phyloP scores from a whole-genome alignment of 2,888 invertebrate genomes.

The Diarsia mendica region DNA sequence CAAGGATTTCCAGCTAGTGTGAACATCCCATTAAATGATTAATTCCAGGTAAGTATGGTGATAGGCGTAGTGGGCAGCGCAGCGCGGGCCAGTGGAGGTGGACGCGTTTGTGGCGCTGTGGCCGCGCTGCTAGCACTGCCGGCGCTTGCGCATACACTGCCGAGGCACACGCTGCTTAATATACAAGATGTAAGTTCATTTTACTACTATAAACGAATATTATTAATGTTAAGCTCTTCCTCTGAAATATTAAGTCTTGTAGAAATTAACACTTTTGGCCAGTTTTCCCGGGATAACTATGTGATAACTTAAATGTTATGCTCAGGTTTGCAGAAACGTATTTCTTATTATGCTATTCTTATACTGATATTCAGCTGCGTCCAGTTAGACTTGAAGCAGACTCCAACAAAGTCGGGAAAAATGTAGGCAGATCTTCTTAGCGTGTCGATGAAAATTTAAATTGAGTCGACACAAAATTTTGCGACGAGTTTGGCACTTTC shows the following conservation, averaged over 20 bases:
- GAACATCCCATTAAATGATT: neutral
- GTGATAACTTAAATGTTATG: too few relatives aligned
- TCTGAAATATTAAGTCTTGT: neutral
- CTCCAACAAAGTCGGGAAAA: too few relatives aligned
- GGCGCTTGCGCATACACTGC: slow-evolving; percentile 80
- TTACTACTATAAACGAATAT: neutral
- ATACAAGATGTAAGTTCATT: slow-evolving; percentile 83
- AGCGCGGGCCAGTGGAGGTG: slow-evolving; percentile 76
- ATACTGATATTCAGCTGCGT: too few relatives aligned
- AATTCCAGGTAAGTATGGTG: slow-evolving; percentile 85
- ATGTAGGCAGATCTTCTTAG: too few relatives aligned
- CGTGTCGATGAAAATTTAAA: too few relatives aligned
- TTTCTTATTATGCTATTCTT: neutral
- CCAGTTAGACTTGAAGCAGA: too few relatives aligned
- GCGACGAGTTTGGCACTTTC: too few relatives aligned
- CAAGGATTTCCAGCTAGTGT: neutral
- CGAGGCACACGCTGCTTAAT: slow-evolving; percentile 84
- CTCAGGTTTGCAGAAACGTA: neutral
- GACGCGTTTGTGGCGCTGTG: slow-evolving; percentile 86
- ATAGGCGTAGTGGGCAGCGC: slow-evolving; percentile 84
- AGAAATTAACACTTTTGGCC: neutral
- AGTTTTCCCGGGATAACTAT: neutral
- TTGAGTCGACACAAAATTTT: too few relatives aligned
- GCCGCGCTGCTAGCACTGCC: slow-evolving; percentile 86
- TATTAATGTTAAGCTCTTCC: neutral